Evolutionary conservation across 2,888 invertebrate genomes (phyloP).

Genomic region (Trichacis sp.): DNA sequence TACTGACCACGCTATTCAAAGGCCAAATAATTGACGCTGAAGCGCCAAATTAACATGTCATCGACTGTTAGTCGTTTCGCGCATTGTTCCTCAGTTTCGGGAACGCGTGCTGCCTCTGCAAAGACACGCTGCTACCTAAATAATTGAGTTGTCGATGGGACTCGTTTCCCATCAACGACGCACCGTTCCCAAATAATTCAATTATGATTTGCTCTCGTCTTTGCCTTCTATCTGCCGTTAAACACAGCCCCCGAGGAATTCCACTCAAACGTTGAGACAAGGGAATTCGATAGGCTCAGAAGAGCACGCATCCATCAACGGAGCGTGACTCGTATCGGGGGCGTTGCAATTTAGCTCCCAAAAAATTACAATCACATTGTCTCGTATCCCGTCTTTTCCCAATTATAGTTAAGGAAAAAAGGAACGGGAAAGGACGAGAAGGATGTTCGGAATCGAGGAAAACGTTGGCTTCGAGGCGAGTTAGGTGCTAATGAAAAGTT

Average conservation of each 20-base stretch:
- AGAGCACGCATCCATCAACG: constrained; percentile 25
- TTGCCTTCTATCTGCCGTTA: constrained; percentile 18
- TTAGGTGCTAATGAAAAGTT: neutral
- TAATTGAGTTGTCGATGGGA: constrained; percentile 47
- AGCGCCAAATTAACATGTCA: constrained; percentile 17
- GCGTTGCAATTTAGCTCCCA: too few species aligned
- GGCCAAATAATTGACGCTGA: neutral
- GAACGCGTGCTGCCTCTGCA: constrained; percentile 6
- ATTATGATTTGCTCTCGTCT: constrained; percentile 43
- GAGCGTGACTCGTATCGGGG: too few species aligned
- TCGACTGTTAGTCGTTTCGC: constrained; percentile 13
- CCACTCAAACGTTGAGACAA: constrained; percentile 21
- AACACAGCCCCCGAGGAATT: constrained; percentile 23
- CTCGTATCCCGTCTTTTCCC: neutral
- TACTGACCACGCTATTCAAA: neutral
- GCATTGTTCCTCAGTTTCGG: constrained; percentile 7
- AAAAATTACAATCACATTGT: too few species aligned
- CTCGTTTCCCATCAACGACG: constrained; percentile 33
- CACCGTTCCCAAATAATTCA: constrained; percentile 36
- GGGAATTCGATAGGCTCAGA: constrained; percentile 25
- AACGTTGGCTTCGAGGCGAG: neutral
- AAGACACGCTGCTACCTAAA: constrained; percentile 30
- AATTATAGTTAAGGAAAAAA: neutral
- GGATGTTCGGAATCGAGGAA: neutral
- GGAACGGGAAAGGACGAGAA: too few species aligned